Conservation (phyloP, 2,888 invertebrate species). For the Sinodicranocentrus sp. region DNA sequence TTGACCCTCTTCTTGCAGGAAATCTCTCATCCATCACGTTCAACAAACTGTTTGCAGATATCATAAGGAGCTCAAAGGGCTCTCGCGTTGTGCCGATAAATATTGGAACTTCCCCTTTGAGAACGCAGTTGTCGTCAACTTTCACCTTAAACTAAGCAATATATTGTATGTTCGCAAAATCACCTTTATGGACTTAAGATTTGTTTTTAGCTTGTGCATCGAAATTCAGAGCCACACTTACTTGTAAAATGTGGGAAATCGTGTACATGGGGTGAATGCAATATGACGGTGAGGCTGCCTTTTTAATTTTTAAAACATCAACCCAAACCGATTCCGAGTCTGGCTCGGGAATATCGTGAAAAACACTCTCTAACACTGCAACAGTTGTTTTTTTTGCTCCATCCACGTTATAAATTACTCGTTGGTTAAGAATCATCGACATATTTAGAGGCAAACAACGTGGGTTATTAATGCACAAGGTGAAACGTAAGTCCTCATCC, state of each 20-base stretch:
- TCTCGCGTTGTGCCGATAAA: slow-evolving; percentile 56
- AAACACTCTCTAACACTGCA: slow-evolving; percentile 36
- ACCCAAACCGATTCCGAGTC: slow-evolving; percentile 35
- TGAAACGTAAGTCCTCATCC: slow-evolving; percentile 42
- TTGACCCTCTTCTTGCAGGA: slow-evolving; percentile 54
- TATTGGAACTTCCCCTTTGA: slow-evolving; percentile 57
- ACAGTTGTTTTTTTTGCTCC: slow-evolving; percentile 55
- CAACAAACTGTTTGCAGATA: slow-evolving; percentile 45
- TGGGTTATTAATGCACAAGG: slow-evolving; percentile 34
- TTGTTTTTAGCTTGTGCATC: too few relatives aligned
- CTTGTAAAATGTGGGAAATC: slow-evolving; percentile 47
- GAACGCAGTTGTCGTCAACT: slow-evolving; percentile 52
- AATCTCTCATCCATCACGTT: slow-evolving; percentile 44
- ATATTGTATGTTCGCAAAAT: neutral
- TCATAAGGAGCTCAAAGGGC: slow-evolving; percentile 42
- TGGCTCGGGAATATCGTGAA: slow-evolving; percentile 29
- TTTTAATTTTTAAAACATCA: slow-evolving; percentile 33
- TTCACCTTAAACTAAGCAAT: slow-evolving; percentile 54
- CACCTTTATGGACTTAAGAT: neutral
- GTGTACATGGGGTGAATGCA: slow-evolving; percentile 54
- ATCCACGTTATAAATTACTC: slow-evolving; percentile 47
- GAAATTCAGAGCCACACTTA: slow-evolving; percentile 1
- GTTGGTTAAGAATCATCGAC: slow-evolving; percentile 43
- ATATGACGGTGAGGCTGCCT: slow-evolving; percentile 58
- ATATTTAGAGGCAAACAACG: slow-evolving; percentile 50